These are phyloP conservation scores for Parnassius smintheus DNA, from an alignment of 2,888 invertebrate species.

Conservation along the genomic window DNA sequence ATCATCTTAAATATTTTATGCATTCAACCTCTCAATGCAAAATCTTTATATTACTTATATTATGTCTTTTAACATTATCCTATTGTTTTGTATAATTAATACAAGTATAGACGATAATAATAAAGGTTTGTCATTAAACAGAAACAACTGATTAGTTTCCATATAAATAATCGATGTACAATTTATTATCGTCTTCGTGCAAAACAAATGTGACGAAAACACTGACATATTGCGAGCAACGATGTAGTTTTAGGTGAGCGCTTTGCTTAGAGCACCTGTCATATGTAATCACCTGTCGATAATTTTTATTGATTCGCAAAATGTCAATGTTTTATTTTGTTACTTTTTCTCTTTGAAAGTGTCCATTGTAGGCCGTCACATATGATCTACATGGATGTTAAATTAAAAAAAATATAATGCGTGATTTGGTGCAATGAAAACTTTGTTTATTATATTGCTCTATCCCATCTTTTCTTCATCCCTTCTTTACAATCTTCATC, in stretches of 20 bases:
- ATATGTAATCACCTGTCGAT: constrained; percentile 63
- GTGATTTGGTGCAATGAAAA: too few relatives aligned
- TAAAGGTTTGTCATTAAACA: constrained; percentile 1
- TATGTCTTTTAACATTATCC: too few relatives aligned
- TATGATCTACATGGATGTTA: not conserved
- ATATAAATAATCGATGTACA: constrained; percentile 11
- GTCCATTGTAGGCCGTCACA: constrained; percentile 13
- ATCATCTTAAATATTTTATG: too few relatives aligned
- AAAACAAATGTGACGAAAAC: constrained; percentile 25
- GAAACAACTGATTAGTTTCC: constrained; percentile 5
- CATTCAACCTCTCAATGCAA: too few relatives aligned
- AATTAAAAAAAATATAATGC: not conserved
- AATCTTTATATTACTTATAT: too few relatives aligned
- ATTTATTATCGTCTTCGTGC: constrained; percentile 22
- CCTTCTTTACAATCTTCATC: too few relatives aligned
- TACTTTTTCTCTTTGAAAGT: constrained; percentile 31
- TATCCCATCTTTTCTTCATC: too few relatives aligned
- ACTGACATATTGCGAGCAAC: constrained; percentile 32
- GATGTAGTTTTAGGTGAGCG: constrained; percentile 51
- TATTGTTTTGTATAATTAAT: too few relatives aligned
- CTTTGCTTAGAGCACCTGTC: constrained; percentile 64
- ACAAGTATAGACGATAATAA: too few relatives aligned
- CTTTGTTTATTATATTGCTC: too few relatives aligned
- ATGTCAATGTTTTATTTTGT: constrained; percentile 31
- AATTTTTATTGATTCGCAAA: constrained; percentile 37